These are phyloP conservation scores for Eupithecia vulgata DNA, from an alignment of 2,888 invertebrate species.

Conservation along the genomic window DNA sequence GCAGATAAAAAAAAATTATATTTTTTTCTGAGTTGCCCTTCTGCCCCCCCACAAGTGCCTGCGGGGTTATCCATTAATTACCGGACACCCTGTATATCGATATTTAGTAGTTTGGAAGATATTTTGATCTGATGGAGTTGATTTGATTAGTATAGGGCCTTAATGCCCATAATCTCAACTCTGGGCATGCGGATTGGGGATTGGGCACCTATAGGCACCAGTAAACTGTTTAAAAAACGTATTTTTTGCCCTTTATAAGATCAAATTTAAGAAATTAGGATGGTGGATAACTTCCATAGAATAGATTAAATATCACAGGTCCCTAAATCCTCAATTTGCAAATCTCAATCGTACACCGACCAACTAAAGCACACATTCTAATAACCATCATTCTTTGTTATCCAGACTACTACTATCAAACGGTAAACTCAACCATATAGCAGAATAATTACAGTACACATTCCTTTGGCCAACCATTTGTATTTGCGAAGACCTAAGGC, in stretches of 20 bases:
- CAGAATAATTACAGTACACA: neutral
- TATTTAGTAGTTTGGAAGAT: too few species aligned
- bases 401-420: neutral
- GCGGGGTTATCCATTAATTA: too few species aligned
- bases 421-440: neutral
- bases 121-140: too few species aligned
- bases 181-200: too few species aligned
- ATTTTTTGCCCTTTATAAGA: neutral
- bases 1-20: too few species aligned
- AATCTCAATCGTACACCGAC: neutral
- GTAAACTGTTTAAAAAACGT: neutral
- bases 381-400: conserved; percentile 5
- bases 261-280: neutral
- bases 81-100: too few species aligned
- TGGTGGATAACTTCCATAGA: neutral
- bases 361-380: neutral
- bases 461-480: neutral
- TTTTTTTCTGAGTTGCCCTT: too few species aligned
- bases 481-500: conserved; percentile 10
- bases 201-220: neutral
- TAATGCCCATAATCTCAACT: too few species aligned
- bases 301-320: neutral
- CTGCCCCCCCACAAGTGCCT: too few species aligned
- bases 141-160: too few species aligned
- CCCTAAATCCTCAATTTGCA: neutral